Conservation (phyloP, 2,888 invertebrate species). For the Celastrina argiolus region DNA sequence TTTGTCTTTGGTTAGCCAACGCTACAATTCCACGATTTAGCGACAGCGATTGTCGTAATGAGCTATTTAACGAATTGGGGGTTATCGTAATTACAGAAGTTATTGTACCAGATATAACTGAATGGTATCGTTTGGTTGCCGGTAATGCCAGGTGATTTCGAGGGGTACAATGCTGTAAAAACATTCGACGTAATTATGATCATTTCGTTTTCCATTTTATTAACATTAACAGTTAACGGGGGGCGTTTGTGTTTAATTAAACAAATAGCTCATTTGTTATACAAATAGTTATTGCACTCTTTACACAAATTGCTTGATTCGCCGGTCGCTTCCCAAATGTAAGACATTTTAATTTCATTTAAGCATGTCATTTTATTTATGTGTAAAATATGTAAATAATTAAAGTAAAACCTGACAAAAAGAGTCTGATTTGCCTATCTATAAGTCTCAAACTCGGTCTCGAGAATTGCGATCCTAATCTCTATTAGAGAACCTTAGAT, state of each 20-base stretch:
- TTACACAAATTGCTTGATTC: conserved; percentile 12
- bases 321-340: background rate
- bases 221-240: conserved; percentile 62
- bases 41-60: background rate
- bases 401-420: too few species aligned
- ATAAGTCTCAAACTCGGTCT: too few species aligned
- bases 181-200: conserved; percentile 67
- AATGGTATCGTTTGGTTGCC: conserved; percentile 66
- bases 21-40: background rate
- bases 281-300: conserved; percentile 19
- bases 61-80: conserved; percentile 41
- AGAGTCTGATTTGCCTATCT: too few species aligned
- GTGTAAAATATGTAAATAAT: too few species aligned
- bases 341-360: background rate
- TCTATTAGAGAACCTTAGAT: too few species aligned
- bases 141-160: conserved; percentile 73
- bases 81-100: conserved; percentile 65
- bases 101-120: conserved; percentile 64
- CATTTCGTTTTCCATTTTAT: conserved; percentile 71
- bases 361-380: too few species aligned
- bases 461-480: too few species aligned
- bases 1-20: too few species aligned
- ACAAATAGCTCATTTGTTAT: conserved; percentile 37
- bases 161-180: conserved; percentile 69
- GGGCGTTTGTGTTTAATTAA: conserved; percentile 48